Evolutionary conservation across 2,888 invertebrate genomes (phyloP).

Genomic region (Andrena haemorrhoa): DNA sequence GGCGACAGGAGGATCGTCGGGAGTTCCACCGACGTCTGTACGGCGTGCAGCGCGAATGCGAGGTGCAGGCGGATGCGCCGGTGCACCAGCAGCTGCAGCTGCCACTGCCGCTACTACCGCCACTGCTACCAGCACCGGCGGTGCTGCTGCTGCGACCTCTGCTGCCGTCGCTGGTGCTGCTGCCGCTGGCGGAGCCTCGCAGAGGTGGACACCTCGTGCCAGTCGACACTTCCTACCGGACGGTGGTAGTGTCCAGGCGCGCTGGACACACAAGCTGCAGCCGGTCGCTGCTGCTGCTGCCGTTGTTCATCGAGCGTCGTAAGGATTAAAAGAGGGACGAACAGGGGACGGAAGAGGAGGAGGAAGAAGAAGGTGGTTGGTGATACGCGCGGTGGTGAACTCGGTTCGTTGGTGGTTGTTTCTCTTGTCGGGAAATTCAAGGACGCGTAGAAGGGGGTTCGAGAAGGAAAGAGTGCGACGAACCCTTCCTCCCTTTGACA

Average conservation of each 20-base stretch:
- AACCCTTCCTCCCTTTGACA: constrained; percentile 63
- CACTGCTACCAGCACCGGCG: constrained; percentile 56
- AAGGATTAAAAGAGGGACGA: constrained; percentile 47
- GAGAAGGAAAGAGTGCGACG: constrained; percentile 58
- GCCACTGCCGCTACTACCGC: constrained; percentile 63
- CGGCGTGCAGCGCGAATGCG: constrained; percentile 37
- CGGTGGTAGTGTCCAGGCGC: constrained; percentile 74
- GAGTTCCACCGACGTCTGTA: constrained; percentile 5
- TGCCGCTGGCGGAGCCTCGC: constrained; percentile 68
- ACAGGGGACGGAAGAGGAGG: constrained; percentile 49
- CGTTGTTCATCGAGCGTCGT: constrained; percentile 46
- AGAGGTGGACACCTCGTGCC: constrained; percentile 72
- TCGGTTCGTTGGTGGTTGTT: constrained; percentile 30
- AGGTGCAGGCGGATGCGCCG: constrained; percentile 67
- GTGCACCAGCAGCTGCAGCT: constrained; percentile 74
- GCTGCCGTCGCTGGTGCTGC: constrained; percentile 50
- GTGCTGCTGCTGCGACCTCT: constrained; percentile 48
- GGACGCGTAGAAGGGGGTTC: constrained; percentile 29
- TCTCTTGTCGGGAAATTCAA: constrained; percentile 20
- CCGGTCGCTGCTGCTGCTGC: constrained; percentile 55
- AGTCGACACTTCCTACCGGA: constrained; percentile 74
- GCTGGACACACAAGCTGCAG: constrained; percentile 67
- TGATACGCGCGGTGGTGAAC: constrained; percentile 38
- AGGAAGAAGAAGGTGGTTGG: constrained; percentile 55
- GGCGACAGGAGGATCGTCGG: background rate